These are phyloP conservation scores for Rhagophthalmus giganteus DNA, from an alignment of 2,888 invertebrate genomes.

Conservation along the genomic window DNA sequence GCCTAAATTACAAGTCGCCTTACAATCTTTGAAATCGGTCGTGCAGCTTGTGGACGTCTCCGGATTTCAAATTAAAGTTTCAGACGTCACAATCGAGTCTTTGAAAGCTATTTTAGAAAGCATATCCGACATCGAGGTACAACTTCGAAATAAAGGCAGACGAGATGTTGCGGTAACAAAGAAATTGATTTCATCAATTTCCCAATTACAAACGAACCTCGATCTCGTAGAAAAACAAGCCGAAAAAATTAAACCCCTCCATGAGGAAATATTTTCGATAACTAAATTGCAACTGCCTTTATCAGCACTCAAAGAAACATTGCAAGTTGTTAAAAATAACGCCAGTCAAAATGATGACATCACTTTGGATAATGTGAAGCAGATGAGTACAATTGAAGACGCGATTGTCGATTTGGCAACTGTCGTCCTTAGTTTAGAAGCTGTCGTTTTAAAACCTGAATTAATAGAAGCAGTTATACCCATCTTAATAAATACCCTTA, in stretches of 20 bases:
- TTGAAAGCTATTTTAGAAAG: conserved; percentile 4
- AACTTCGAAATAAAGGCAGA: conserved; percentile 11
- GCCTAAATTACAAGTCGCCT: conserved; percentile 28
- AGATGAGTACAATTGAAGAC: conserved; percentile 34
- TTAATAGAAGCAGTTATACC: conserved; percentile 7
- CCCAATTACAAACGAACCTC: conserved; percentile 10
- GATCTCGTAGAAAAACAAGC: conserved; percentile 2
- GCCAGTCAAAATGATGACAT: conserved; percentile 14
- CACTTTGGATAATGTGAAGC: conserved; percentile 18
- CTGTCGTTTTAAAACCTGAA: conserved; percentile 6
- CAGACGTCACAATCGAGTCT: conserved; percentile 4
- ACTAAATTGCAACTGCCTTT: conserved; percentile 14
- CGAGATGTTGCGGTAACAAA: conserved; percentile 6
- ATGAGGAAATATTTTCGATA: conserved; percentile 2
- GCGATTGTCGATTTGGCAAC: conserved; percentile 34
- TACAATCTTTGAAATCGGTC: conserved; percentile 27
- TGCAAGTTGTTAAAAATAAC: conserved; percentile 23
- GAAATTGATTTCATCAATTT: conserved; percentile 8
- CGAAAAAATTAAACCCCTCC: conserved; percentile 1
- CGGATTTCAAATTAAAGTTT: conserved; percentile 1
- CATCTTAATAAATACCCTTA: conserved; percentile 7
- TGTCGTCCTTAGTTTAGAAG: conserved; percentile 23
- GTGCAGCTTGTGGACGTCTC: conserved; percentile 12
- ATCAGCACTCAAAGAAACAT: conserved; percentile 12
- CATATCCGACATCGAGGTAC: conserved; percentile 6